Evolutionary conservation across 2,888 invertebrate genomes (phyloP), one percentile per base, ranked within the genome.

Genomic region (Netelia inedita): DNA sequence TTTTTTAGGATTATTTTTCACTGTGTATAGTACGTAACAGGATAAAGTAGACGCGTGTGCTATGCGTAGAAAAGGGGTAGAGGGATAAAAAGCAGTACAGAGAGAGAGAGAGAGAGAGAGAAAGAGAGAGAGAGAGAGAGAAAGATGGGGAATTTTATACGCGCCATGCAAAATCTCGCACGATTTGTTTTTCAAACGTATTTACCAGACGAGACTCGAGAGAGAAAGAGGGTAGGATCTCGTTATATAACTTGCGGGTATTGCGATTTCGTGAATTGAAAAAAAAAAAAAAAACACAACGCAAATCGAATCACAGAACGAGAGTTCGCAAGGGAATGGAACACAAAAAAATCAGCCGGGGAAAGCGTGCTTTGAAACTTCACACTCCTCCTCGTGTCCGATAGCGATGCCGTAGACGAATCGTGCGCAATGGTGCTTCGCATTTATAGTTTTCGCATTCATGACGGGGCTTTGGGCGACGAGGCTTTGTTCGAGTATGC

Each of bases 351-450:
- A 19, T 35, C 35, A 57, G 19, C 16, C 10, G 14, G n/a, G 28
- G 5, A 28, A 73, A 73, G 14, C 23, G 23, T 19, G 63, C 82
- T 82, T 82, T 78, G 82, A 82, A 82, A 85, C 71, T 16, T 14
- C 41, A 85, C 57, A 71, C 73, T 65, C 28, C 73, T 59, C 28
- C 46, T 74, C 35, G 46, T 55, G 16, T 16, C 43, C 16, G 8
- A 65, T n/a, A 1, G 43, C 41, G n/a, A 65, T 14, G 19, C 8
- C n/a, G 55, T 43, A 72, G 46, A 63, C 66, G 53, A 69, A 19
- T 14, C 11, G 35, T 19, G 53, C 10, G 35, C 14, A 53, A 53
- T 19, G 35, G 14, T 16, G 66, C 66, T 43, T 19, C 35, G 57
- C 43, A 21, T 19, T 76, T 66, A 50, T 68, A 46, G 16, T 21